These are phyloP conservation scores for Trichonephila clavata DNA, from an alignment of 1,140 invertebrate genomes.

Conservation along the genomic window DNA sequence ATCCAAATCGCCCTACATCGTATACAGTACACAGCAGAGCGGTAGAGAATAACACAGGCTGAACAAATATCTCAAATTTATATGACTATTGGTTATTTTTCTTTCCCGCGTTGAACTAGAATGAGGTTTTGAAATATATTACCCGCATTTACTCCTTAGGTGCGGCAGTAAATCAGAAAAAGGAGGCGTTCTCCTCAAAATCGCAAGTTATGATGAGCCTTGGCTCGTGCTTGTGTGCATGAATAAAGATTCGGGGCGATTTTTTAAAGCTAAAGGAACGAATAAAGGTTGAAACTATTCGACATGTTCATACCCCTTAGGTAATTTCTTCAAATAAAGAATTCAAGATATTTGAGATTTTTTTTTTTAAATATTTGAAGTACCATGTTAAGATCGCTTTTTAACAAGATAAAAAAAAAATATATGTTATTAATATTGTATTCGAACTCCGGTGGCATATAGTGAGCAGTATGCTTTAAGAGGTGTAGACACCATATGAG, in stretches of 20 bases:
- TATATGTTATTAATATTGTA: too few species aligned
- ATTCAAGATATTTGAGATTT: too few species aligned
- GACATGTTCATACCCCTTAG: too few species aligned
- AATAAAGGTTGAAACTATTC: neutral
- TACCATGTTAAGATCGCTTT: too few species aligned
- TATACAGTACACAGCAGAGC: neutral
- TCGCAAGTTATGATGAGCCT: neutral
- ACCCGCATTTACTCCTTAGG: conserved; percentile 10
- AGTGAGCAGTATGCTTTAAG: too few species aligned
- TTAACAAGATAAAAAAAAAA: too few species aligned
- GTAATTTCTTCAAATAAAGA: too few species aligned
- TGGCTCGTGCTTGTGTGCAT: neutral
- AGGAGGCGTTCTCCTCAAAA: conserved; percentile 9
- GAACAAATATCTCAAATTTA: conserved; percentile 64
- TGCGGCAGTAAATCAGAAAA: conserved; percentile 23
- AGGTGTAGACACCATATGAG: too few species aligned
- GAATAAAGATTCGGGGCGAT: neutral
- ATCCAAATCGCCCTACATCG: conserved; percentile 15
- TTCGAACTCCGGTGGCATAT: too few species aligned
- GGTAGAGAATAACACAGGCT: conserved; percentile 34
- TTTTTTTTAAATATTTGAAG: too few species aligned
- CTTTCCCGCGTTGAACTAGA: conserved; percentile 4
- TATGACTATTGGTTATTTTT: conserved; percentile 55
- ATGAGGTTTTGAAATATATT: conserved; percentile 41
- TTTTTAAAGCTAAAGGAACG: neutral